A percentile compares a stretch with the other conserved stretches of the same genome.
Evolutionary conservation across 2,113 vertebrate genomes (phyloP).

Genomic region (Sisor rabdophorus): DNA sequence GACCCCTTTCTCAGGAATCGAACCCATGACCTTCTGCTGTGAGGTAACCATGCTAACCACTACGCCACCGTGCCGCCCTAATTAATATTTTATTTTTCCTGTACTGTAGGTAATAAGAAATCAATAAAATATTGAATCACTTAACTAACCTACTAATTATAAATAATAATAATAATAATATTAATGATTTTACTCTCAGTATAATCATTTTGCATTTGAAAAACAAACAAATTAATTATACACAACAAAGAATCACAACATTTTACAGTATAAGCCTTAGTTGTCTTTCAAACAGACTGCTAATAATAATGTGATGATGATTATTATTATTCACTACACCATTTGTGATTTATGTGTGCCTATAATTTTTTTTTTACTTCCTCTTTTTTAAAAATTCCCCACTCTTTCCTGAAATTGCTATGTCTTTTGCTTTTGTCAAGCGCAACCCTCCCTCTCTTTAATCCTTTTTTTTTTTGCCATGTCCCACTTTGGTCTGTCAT

Average conservation of each 20-base stretch:
- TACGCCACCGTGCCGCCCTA: no score
- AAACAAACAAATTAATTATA: background rate
- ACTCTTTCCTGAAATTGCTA: background rate
- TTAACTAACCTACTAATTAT: no score
- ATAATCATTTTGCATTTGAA: background rate
- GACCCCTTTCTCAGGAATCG: no score
- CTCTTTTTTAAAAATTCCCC: background rate
- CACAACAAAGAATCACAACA: no score
- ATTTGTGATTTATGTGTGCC: background rate
- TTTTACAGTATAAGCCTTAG: conserved; percentile 5
- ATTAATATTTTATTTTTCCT: no score
- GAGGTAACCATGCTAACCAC: no score
- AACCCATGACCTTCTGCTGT: no score
- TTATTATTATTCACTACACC: background rate
- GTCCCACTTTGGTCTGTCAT: conserved; percentile 34
- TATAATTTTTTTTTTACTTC: background rate
- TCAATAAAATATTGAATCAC: no score
- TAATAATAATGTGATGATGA: background rate
- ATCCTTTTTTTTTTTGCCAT: conserved; percentile 16
- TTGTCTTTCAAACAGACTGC: background rate
- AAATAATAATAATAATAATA: no score
- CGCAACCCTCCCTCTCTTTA: background rate
- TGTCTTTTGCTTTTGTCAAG: conserved; percentile 3
- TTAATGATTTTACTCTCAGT: background rate
- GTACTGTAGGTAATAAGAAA: no score